Evolutionary conservation across 37 sponge, comb jelly and placozoan genomes (phyloP).

Genomic region (Dysidea cf. avara): DNA sequence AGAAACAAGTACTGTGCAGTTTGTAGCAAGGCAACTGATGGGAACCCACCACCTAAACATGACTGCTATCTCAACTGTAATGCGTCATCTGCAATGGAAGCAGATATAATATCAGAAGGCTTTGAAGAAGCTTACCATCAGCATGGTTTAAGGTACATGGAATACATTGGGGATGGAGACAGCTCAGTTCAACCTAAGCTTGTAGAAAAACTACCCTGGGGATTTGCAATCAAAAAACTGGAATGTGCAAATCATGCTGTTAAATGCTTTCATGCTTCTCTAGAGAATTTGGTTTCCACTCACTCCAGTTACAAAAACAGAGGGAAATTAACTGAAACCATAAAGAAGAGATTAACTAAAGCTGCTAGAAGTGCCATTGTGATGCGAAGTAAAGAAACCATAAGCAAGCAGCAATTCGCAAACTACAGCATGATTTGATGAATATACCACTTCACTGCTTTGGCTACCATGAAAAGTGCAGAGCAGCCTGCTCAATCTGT

Average conservation of each 20-base stretch:
- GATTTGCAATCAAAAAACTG: slow-evolving; percentile 1
- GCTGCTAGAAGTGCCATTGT: slow-evolving; percentile 29
- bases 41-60: slow-evolving; percentile 3
- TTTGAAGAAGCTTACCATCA: neutral
- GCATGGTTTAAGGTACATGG: slow-evolving; percentile 8
- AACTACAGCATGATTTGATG: too few relatives aligned
- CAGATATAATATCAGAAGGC: slow-evolving; percentile 23
- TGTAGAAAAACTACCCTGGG: neutral
- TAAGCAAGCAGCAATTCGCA: neutral
- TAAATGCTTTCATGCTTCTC: slow-evolving; percentile 6
- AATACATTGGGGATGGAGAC: too few relatives aligned
- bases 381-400: slow-evolving; percentile 10
- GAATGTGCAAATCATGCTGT: slow-evolving; percentile 28
- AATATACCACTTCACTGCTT: neutral
- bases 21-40: too few relatives aligned
- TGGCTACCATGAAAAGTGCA: slow-evolving; percentile 19
- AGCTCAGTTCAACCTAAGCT: slow-evolving; percentile 2
- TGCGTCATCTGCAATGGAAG: slow-evolving; percentile 27
- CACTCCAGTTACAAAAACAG: slow-evolving; percentile 11
- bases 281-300: slow-evolving; percentile 5
- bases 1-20: too few relatives aligned
- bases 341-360: too few relatives aligned
- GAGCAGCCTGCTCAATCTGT: slow-evolving; percentile 8
- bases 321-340: too few relatives aligned
- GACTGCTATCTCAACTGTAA: too few relatives aligned